Evolutionary conservation across 2,797 vertebrate genomes (phyloP).

Genomic region (Labeo calbasu): DNA sequence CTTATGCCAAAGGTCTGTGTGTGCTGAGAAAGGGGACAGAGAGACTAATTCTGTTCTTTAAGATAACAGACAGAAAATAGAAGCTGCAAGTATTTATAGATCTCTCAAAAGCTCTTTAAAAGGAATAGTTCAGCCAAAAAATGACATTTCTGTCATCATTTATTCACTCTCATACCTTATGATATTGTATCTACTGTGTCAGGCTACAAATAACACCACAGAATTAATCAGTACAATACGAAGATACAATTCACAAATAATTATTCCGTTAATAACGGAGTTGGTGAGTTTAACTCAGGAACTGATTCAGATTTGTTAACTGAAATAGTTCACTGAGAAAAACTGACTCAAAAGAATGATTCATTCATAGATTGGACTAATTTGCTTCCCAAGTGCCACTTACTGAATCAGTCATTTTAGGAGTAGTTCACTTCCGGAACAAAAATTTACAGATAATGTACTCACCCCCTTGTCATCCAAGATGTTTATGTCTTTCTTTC

Average conservation of each 20-base stretch:
- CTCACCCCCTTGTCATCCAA: no score
- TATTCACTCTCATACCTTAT: background rate
- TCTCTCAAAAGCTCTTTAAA: background rate
- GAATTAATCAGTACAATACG: background rate
- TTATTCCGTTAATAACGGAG: background rate
- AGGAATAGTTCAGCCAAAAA: background rate
- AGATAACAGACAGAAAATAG: slow-evolving; percentile 22
- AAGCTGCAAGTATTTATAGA: slow-evolving; percentile 12
- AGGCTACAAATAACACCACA: background rate
- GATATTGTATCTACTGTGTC: background rate
- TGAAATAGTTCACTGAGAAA: background rate
- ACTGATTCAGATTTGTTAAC: background rate
- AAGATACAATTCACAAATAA: background rate
- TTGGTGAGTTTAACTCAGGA: background rate
- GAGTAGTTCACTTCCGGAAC: no score
- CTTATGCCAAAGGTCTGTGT: slow-evolving; percentile 35
- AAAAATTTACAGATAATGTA: no score
- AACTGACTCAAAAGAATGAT: background rate
- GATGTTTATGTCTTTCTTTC: no score
- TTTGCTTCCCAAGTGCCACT: background rate
- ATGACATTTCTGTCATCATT: background rate
- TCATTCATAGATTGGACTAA: background rate
- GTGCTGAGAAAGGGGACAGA: background rate
- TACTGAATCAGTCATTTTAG: background rate
- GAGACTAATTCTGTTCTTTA: slow-evolving; percentile 25